Evolutionary conservation across 1,140 invertebrate genomes (phyloP).

Genomic region (Drosophila persimilis): DNA sequence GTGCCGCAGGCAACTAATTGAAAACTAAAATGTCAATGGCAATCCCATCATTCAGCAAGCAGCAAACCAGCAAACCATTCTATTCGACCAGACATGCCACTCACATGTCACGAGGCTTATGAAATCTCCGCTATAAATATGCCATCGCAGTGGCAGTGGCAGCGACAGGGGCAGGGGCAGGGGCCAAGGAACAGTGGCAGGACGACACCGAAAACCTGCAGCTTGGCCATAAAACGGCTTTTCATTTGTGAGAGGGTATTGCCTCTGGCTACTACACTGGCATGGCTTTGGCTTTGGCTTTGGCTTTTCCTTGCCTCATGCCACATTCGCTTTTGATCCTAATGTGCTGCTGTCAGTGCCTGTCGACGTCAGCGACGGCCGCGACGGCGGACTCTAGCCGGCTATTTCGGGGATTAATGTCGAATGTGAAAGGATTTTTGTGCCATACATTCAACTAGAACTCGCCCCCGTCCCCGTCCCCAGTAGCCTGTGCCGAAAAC

Average conservation of each 20-base stretch:
- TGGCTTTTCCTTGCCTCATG: conserved; percentile 12
- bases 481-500: conserved; percentile 34
- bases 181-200: not conserved
- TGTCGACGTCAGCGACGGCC: conserved; percentile 51
- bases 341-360: conserved; percentile 77
- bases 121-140: conserved; percentile 46
- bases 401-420: conserved; percentile 79
- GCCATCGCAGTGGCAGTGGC: not conserved
- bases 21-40: conserved; percentile 77
- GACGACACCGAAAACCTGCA: conserved; percentile 24
- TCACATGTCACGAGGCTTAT: conserved; percentile 45
- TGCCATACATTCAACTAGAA: conserved; percentile 21
- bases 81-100: conserved; percentile 51
- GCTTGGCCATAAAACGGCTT: conserved; percentile 42
- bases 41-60: conserved; percentile 54
- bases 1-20: conserved; percentile 54
- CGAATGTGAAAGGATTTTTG: conserved; percentile 74
- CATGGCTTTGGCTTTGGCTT: conserved; percentile 8
- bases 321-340: conserved; percentile 53
- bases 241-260: conserved; percentile 28
- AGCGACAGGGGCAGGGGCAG: not conserved
- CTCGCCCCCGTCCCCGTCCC: not conserved
- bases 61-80: conserved; percentile 18
- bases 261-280: conserved; percentile 4
- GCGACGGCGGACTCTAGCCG: conserved; percentile 35